phyloP scores from a whole-genome alignment of 2,797 vertebrate genomes.

The Heterohyrax brucei region DNA sequence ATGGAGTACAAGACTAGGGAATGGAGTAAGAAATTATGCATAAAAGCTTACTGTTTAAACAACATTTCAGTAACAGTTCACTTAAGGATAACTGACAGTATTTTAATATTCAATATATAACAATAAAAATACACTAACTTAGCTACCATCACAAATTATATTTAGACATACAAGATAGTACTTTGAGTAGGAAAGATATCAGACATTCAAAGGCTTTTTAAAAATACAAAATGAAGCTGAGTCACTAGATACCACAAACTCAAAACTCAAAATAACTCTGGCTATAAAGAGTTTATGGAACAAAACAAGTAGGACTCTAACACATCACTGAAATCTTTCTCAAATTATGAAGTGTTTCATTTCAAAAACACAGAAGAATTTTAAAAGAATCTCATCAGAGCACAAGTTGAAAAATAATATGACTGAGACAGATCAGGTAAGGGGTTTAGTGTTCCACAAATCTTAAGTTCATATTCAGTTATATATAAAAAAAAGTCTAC shows the following conservation, averaged over 20 bases:
- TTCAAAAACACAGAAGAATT: constrained; percentile 50
- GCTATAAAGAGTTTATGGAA: constrained; percentile 40
- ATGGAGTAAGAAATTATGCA: constrained; percentile 48
- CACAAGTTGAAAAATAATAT: constrained; percentile 69
- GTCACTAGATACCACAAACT: constrained; percentile 27
- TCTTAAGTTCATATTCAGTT: constrained; percentile 14
- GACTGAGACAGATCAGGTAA: neutral
- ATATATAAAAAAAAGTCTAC: constrained; percentile 27
- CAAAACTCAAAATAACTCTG: constrained; percentile 40
- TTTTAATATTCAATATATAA: constrained; percentile 50
- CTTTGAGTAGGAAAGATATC: constrained; percentile 31
- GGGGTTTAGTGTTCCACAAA: constrained; percentile 61
- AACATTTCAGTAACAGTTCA: constrained; percentile 69
- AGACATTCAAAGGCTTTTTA: constrained; percentile 33
- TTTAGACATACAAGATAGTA: constrained; percentile 33
- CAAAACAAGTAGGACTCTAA: constrained; percentile 59
- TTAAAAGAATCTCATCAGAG: constrained; percentile 63
- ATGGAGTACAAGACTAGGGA: neutral
- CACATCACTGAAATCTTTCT: constrained; percentile 11
- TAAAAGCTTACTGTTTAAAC: constrained; percentile 60
- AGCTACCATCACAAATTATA: constrained; percentile 23
- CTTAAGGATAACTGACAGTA: constrained; percentile 41
- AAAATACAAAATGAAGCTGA: constrained; percentile 38
- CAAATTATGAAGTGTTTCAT: constrained; percentile 29
- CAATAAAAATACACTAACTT: constrained; percentile 28